Evolutionary conservation across 2,113 vertebrate genomes (phyloP), one percentile per base, ranked within the genome.

Genomic region (Tonatia bakeri): DNA sequence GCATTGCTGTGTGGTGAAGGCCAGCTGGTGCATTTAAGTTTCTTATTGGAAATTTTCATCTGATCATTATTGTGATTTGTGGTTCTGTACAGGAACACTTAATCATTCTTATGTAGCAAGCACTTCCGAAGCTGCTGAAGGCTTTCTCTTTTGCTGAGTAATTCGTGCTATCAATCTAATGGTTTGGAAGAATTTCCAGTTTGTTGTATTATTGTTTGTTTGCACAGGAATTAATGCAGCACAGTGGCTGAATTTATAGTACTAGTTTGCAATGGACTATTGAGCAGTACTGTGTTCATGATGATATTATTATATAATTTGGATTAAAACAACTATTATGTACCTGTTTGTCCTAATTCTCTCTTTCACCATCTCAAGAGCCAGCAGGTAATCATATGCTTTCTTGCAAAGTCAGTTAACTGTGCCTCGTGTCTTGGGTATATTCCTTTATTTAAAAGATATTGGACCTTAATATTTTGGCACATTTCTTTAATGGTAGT

Each of bases 51-150:
- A 98, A 96, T 98, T 98, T 98, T 97, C 95, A 95, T 97, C 97
- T 98, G 97, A 98, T 98, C 97, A 98, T 98, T 98, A 98, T 95
- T 98, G 97, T 98, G 98, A 98, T 98, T 97, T 98, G 97, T 98
- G 97, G 93, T 97, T 98, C 97, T 98, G 94, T 97, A 91, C 77
- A 98, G 97, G 98, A 98, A 96, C 96, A 97, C 97, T 98, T 98
- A 97, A 98, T 98, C 98, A 98, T 98, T 98, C 95, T 97, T 98
- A 79, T 70, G 89, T 85, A 96, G 95, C 91, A 92, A 98, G 97
- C 92, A 96, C 96, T 97, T 95, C 94, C 97, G 96, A 98, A 96
- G 96, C 95, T 97, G 88, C 97, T 94, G 96, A 97, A 98, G 97
- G 96, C 96, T 97, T 98, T 98, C 95, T 97, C 82, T 96, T 98